Base-by-base conservation (phyloP, 2,113 vertebrate genomes). In the Vidua macroura region DNA sequence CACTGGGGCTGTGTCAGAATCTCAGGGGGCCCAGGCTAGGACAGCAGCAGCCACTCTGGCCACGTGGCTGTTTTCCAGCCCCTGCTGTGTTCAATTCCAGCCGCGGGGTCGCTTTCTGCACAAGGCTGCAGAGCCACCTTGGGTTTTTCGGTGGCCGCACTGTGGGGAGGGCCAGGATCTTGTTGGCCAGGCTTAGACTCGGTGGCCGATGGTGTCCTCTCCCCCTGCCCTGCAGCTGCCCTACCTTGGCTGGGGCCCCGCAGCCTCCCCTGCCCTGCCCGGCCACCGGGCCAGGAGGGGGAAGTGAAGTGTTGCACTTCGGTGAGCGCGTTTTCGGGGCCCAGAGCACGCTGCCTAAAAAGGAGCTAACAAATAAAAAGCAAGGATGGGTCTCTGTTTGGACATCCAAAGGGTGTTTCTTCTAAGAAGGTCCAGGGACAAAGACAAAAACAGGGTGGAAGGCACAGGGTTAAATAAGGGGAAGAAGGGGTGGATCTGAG, bases 71-170 rank as follows among this genome's bases (percentile, higher is more conserved):
- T 56, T 22, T 56, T 7, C 31, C 20, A 33, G 55, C 33, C 55
- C 53, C 20, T 6, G 55, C 55, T 56, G 55, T 22, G 31, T 4
- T n/a, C 55, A 24, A 6, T 4, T 24, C 56, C 56, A 35, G 56
- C 22, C 33, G 23, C 20, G 22, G 33, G 15, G n/a, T n/a, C 24
- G 56, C 56, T 59, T 35, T 59, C n/a, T 59, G 56, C 15, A 35
- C 35, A 35, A 13, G 4, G 22, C 56, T 59, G 56, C 56, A 35
- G n/a, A 24, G n/a, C 56, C 15, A n/a, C n/a, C n/a, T 11, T 5
- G n/a, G n/a, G 7, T 16, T 11, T 17, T 24, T 35, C 3, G 7
- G n/a, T 35, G 56, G 22, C 56, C 2, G 3, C 2, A 14, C 56
- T 16, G 33, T 56, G 56, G 7, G 58, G n/a, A 59, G 23, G 15